phyloP scores from a whole-genome alignment of 2,888 invertebrate species.

The Suillia variegata region DNA sequence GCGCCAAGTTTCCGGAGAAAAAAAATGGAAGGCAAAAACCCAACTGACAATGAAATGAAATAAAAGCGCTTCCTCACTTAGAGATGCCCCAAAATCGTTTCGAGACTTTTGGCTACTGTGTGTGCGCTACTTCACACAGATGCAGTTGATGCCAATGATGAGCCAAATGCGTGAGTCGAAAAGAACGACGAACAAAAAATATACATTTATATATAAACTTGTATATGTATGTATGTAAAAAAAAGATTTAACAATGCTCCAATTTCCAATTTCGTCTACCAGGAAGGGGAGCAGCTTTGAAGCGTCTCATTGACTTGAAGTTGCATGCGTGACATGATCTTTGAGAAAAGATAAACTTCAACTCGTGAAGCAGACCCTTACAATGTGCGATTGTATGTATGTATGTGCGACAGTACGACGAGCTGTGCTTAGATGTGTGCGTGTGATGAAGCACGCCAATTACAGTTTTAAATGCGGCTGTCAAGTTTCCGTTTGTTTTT shows the following conservation, averaged over 20 bases:
- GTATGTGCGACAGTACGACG: slow-evolving; percentile 7
- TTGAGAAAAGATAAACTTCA: slow-evolving; percentile 39
- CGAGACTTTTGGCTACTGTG: background rate
- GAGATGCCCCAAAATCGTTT: background rate
- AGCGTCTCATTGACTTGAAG: slow-evolving; percentile 7
- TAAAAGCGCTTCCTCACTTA: slow-evolving; percentile 19
- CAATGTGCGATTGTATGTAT: background rate
- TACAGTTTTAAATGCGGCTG: slow-evolving; percentile 51
- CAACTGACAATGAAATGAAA: slow-evolving; percentile 21
- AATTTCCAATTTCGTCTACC: background rate
- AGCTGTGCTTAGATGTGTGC: slow-evolving; percentile 13
- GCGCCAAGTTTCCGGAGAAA: no score
- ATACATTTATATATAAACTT: no score
- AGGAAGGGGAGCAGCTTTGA: background rate
- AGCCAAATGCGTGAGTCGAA: background rate
- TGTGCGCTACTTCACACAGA: background rate
- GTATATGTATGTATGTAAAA: no score
- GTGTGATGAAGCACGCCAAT: slow-evolving; percentile 46
- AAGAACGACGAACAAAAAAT: no score
- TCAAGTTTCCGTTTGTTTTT: slow-evolving; percentile 38
- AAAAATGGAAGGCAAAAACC: background rate
- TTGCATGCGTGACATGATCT: slow-evolving; percentile 52
- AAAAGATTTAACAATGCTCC: no score
- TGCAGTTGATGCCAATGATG: background rate
- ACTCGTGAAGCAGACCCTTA: background rate